These are phyloP conservation scores for Micromussa lordhowensis DNA, from an alignment of 92 coral and sea anemone genomes.

Conservation along the genomic window DNA sequence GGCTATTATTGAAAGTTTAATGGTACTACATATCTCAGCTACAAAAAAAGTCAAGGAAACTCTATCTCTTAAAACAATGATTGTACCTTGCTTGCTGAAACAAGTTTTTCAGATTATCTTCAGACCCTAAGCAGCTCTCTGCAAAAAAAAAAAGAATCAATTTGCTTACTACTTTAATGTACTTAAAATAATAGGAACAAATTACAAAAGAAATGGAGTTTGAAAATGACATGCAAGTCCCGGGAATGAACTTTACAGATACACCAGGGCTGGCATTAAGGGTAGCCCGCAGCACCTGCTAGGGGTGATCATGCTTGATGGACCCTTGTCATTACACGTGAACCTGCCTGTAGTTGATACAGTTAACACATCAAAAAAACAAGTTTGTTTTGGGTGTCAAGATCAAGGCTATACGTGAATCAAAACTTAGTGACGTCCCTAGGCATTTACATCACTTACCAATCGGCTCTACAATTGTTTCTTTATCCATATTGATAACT, in stretches of 20 bases:
- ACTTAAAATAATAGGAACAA: not conserved
- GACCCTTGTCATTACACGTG: too few relatives aligned
- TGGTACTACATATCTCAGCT: too few relatives aligned
- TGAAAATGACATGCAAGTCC: not conserved
- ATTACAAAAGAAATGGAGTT: not conserved
- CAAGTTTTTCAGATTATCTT: conserved; percentile 82
- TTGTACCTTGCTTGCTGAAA: conserved; percentile 89
- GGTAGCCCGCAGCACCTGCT: too few relatives aligned
- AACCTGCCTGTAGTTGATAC: too few relatives aligned
- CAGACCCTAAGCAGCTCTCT: conserved; percentile 63
- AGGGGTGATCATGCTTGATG: too few relatives aligned
- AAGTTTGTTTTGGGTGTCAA: too few relatives aligned
- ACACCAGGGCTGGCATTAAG: too few relatives aligned
- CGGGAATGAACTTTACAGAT: not conserved
- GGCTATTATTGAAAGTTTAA: not conserved
- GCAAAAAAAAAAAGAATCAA: not conserved
- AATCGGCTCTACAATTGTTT: conserved; percentile 71
- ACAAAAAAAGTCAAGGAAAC: not conserved
- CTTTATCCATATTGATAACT: conserved; percentile 58
- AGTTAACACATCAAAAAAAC: too few relatives aligned
- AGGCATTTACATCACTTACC: conserved; percentile 41
- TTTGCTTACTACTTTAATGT: not conserved
- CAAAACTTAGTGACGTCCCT: too few relatives aligned
- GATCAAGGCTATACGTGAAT: too few relatives aligned
- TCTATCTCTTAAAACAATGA: not conserved